Evolutionary conservation across 35 echinoderm and acorn worm genomes (phyloP).

Genomic region (Holothuria glaberrima): DNA sequence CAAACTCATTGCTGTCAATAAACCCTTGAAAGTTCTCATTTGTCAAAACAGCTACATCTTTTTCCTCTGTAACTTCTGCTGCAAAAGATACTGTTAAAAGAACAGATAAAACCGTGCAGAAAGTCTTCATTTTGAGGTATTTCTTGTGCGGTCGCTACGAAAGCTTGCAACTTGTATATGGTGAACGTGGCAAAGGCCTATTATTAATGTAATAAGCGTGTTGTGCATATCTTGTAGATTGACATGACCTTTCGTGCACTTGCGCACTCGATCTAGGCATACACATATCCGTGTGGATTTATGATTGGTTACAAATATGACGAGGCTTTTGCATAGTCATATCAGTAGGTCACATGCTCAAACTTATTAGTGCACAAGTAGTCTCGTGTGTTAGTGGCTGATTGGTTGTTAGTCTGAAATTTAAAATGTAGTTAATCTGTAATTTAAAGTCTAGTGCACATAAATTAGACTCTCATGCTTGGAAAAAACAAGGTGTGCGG

Average conservation of each 20-base stretch:
- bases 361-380: no score
- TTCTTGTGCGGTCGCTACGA: not conserved
- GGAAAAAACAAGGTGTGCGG: no score
- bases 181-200: slow-evolving; percentile 85
- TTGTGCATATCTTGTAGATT: not conserved
- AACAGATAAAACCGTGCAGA: slow-evolving; percentile 42
- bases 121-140: slow-evolving; percentile 73
- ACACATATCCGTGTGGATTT: slow-evolving; percentile 52
- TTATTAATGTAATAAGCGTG: not conserved
- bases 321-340: no score
- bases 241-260: not conserved
- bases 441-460: no score
- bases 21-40: slow-evolving; percentile 55
- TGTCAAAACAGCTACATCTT: slow-evolving; percentile 71
- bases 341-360: no score
- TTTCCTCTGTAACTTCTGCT: slow-evolving; percentile 69
- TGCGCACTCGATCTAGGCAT: not conserved
- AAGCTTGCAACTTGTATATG: slow-evolving; percentile 9
- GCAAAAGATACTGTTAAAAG: slow-evolving; percentile 32
- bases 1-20: slow-evolving; percentile 58
- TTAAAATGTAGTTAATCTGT: no score
- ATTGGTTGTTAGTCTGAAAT: no score
- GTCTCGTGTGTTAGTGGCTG: no score
- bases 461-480: no score
- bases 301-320: not conserved